Percentiles rank a stretch among this genome's conserved stretches.
Evolutionary conservation across 2,888 invertebrate species (phyloP).

Genomic region (Sabellastarte sp.): DNA sequence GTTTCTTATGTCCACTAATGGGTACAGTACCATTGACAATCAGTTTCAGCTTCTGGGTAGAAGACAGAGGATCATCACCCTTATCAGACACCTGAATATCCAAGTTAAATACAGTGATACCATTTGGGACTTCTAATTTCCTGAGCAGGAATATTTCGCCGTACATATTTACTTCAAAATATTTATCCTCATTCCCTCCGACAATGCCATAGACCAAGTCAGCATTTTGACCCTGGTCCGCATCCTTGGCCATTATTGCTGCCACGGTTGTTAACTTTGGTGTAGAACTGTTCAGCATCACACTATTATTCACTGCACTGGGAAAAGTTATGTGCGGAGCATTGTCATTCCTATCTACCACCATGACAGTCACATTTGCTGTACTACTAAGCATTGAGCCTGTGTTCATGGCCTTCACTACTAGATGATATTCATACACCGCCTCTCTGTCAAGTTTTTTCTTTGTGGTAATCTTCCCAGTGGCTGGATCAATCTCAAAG

Average conservation of each 20-base stretch:
- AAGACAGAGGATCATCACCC: neutral
- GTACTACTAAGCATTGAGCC: constrained; percentile 13
- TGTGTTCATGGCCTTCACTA: constrained; percentile 10
- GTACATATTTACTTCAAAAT: neutral
- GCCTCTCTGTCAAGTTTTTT: constrained; percentile 23
- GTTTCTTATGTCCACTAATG: neutral
- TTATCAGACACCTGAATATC: neutral
- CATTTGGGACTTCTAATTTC: neutral
- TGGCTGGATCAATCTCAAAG: constrained; percentile 18
- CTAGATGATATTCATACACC: constrained; percentile 17
- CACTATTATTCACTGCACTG: constrained; percentile 7
- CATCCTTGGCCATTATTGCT: constrained; percentile 6
- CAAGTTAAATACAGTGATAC: neutral
- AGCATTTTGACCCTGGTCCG: constrained; percentile 9
- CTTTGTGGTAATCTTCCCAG: constrained; percentile 20
- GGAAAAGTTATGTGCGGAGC: constrained; percentile 21
- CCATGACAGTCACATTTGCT: constrained; percentile 20
- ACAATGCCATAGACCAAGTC: constrained; percentile 5
- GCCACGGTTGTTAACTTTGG: constrained; percentile 8
- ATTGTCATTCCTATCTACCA: constrained; percentile 29
- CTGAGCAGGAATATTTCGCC: neutral
- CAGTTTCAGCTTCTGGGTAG: neutral
- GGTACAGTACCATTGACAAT: neutral
- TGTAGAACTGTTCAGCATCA: constrained; percentile 12
- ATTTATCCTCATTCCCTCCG: constrained; percentile 4